Base-by-base conservation (phyloP, 2,888 invertebrate genomes). In the Embidobia sp. region DNA sequence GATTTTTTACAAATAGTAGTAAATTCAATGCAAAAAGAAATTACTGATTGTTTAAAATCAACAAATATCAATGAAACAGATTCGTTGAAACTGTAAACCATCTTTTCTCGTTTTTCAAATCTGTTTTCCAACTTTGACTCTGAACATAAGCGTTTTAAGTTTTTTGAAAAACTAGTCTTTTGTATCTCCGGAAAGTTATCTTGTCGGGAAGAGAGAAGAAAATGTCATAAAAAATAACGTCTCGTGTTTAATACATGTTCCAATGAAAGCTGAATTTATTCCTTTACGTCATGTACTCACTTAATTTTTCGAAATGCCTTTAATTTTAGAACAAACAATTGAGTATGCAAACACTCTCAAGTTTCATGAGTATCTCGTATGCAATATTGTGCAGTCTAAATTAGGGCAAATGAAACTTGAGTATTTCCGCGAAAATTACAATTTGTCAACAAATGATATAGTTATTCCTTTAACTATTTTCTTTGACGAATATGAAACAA, bases 401-500 rank as follows among this genome's bases (percentile, higher is more conserved):
- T 19, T 59, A 8, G 57, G 69, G 69, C 29, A 40, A 11, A 16
- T 48, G 7, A 69, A 69, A 49, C 0, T 46, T 7, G 11, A 3
- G 3, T 22, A 18, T 40, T 69, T 51, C 42, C 18, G 13, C 13
- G 10, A 44, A 11, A 1, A 46, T 16, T 48, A 6, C 10, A 44
- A 48, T 27, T 4, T 48, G 8, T 26, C 46, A 13, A 7, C 1
- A 15, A 1, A 13, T 13, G 49, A 49, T 27, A 40, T 67, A 1
- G 42, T 74, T 13, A 44, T 79, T 18, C 74, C 80, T 10, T 7
- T 76, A 29, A 53, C 74, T 8, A n/a, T 80, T 6, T 76, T 67
- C 29, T 80, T 69, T 48, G 78, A 80, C 48, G 79, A 79, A 29
- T 79, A 75, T 29, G 76, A 80, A 18, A 51, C 72, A 5, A 78